Base-by-base conservation (phyloP, 2,888 invertebrate species). In the Sinotaia quadrata region DNA sequence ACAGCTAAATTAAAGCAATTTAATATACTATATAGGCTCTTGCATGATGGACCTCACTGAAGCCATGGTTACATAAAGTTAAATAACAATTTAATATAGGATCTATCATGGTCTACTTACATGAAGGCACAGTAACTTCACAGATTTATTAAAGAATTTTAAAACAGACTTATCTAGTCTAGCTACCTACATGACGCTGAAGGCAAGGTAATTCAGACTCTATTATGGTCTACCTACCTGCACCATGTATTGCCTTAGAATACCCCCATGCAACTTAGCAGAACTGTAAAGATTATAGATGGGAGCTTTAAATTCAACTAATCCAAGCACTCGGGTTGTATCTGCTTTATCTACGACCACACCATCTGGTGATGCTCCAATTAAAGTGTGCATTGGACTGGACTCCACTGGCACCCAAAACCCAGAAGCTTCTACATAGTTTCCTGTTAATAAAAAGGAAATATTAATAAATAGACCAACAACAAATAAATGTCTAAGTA, bases 261-360 rank as follows among this genome's bases (percentile, higher is more conserved):
- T 80, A 41, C 74, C 77, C 52, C 69, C 49, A 2, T 61, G 61
- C 2, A 49, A 36, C 21, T 47, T 47, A 5, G 56, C 51, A 44
- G 69, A 69, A 44, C 41, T 34, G 56, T 80, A 83, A 72, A 82
- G 69, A 29, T 72, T 68, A 68, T 78, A 74, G 0, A 80, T 71
- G 18, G 81, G 82, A 15, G 81, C 82, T 71, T 83, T 82, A 67
- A 78, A 82, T 65, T 82, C 82, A 66, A 77, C 81, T 7, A 82
- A 65, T 7, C 83, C 83, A 18, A 78, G 51, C 21, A 68, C 56
- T 44, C 70, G 62, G 0, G 36, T 24, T 3, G 67, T 37, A 41
- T 59, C 65, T 31, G 18, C 61, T 37, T 51, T 57, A 31, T 75
- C 73, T 10, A 75, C 31, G 34, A 83, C 78, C 60, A 79, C 58